Conservation (phyloP, 2,113 vertebrate genomes). For the Budorcas taxicolor region DNA sequence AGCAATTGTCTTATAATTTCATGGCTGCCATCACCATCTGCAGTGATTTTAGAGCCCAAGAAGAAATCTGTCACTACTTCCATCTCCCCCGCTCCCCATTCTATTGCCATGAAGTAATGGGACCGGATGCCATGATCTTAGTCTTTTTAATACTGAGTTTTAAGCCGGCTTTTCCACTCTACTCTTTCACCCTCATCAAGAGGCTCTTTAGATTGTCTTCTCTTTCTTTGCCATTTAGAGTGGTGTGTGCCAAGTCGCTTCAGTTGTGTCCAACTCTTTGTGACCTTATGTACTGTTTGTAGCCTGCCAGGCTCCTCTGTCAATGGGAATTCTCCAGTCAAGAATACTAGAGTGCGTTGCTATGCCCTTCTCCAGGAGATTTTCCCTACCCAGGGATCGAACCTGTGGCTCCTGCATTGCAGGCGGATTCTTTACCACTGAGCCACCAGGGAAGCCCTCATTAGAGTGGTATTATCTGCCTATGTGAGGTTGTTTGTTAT, state of each 20-base stretch:
- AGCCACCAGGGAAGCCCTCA: neutral
- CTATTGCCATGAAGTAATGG: neutral
- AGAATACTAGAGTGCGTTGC: neutral
- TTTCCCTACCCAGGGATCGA: neutral
- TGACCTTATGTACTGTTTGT: neutral
- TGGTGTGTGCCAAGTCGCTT: neutral
- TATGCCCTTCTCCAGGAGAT: neutral
- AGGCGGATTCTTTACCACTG: neutral
- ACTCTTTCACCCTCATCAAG: neutral
- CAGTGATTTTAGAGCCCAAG: neutral
- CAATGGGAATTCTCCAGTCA: neutral
- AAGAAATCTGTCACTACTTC: neutral
- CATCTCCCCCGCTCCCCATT: rapidly evolving
- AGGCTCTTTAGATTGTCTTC: neutral
- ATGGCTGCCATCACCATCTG: neutral
- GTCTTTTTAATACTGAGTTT: neutral
- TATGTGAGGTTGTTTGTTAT: neutral
- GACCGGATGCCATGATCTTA: neutral
- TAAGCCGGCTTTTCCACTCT: neutral
- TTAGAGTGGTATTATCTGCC: neutral
- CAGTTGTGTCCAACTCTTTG: neutral
- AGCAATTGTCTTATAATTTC: neutral
- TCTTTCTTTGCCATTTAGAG: neutral
- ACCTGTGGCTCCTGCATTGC: neutral
- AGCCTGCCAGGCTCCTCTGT: neutral